Base-by-base conservation (phyloP, 2,888 invertebrate genomes). In the Megaustenia siamemsis region DNA sequence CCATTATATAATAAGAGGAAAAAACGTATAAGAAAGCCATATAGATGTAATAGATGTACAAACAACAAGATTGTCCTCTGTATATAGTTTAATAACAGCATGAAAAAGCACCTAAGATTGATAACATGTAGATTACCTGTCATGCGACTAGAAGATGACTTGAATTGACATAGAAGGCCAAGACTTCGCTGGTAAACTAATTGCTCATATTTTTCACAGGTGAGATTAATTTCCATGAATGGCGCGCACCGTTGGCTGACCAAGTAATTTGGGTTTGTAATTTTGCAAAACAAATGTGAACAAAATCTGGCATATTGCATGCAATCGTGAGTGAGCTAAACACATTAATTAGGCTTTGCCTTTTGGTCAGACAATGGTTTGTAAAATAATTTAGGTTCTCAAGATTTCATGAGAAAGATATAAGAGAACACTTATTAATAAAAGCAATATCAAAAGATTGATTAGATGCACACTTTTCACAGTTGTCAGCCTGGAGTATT, bases 371-470 rank as follows among this genome's bases (percentile, higher is more conserved):
- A 49, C 32, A 73, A 32, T 32, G 15, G 28, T 0, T 32, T 32
- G 0, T 18, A 12, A 28, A 73, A 49, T 24, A n/a, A n/a, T 15
- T 10, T 18, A 24, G 49, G 21, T 40, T 38, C 76, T 56, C 3
- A 38, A 28, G 56, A 35, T n/a, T 24, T n/a, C 40, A 35, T 28
- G 45, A 73, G 73, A 49, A 73, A 38, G 73, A 3, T 73, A 45
- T 49, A 40, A 71, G n/a, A 45, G 35, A 56, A 56, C 38, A n/a
- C 4, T 38, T 77, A 60, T 60, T 56, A 60, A 77, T 77, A 38
- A 77, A 56, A 40, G 38, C 60, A 43, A 60, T 24, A 77, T 60
- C 40, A 38, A 77, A 6, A 15, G 76, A 56, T 77, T 77, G 76
- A 56, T 60, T 56, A n/a, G 45, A 56, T 24, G 43, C 40, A 28